Percentiles rank a stretch among this genome's conserved stretches.
These are phyloP conservation scores for Polypedilum pembai DNA, from an alignment of 1,140 invertebrate species.

Conservation along the genomic window DNA sequence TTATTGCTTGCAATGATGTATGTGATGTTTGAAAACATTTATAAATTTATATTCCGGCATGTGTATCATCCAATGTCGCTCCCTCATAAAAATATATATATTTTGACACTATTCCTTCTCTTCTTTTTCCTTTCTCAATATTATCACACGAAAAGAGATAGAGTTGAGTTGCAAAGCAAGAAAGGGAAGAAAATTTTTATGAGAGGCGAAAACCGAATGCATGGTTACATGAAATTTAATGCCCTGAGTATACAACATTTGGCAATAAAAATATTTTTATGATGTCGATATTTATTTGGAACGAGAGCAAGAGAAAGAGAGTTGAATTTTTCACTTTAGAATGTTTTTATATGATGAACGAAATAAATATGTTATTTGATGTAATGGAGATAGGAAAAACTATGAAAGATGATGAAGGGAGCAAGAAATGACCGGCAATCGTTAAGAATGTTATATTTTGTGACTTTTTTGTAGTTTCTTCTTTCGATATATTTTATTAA, in stretches of 20 bases:
- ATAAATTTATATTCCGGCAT: not conserved
- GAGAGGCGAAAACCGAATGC: not conserved
- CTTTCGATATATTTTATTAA: too few species aligned
- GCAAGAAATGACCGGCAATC: too few species aligned
- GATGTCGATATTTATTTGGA: constrained; percentile 12
- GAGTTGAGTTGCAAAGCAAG: not conserved
- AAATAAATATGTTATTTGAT: too few species aligned
- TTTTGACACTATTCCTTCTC: constrained; percentile 12
- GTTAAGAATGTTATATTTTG: too few species aligned
- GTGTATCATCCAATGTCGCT: not conserved
- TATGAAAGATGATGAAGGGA: too few species aligned
- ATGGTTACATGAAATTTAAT: constrained; percentile 19
- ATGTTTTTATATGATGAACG: not conserved
- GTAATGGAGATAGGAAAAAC: too few species aligned
- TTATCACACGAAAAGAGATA: not conserved
- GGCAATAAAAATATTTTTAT: constrained; percentile 14
- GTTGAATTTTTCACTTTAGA: not conserved
- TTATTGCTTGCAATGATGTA: constrained; percentile 12
- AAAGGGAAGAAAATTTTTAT: not conserved
- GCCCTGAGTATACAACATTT: constrained; percentile 8
- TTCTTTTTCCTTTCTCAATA: not conserved
- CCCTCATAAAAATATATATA: not conserved
- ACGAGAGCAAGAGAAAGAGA: not conserved
- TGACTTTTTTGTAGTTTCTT: too few species aligned
- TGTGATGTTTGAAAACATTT: constrained; percentile 9